Base-by-base conservation (phyloP, 2,797 vertebrate genomes). In the Parauchenoglanis ngamensis region DNA sequence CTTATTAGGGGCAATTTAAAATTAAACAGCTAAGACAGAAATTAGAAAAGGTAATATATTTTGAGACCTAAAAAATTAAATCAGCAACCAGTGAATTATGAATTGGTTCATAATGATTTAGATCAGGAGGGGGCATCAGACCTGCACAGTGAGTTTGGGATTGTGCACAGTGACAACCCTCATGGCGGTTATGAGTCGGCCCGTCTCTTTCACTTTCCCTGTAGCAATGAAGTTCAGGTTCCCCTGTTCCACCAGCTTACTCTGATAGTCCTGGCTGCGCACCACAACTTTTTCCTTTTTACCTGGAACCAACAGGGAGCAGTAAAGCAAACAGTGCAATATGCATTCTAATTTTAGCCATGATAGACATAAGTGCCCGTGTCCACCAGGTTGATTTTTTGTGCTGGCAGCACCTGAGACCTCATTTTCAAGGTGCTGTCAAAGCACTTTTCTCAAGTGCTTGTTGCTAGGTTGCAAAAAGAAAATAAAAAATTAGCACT, bases 211-310 rank as follows among this genome's bases (percentile, higher is more conserved):
- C 89, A 99, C 94, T 35, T 96, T 97, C 0, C 97, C 97, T 0
- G 97, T 98, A 83, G 95, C 94, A 6, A 99, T 98, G 93, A 99
- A 98, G 92, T 99, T 94, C 63, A 99, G 96, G 90, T 96, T 96
- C 3, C 96, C 96, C 94, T 99, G 98, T 81, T 99, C 98, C 92
- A 99, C 94, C 92, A 99, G 94, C 35, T 96, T 92, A 54, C 79
- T 93, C 95, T 98, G 94, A 94, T 99, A 99, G 79, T 94, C 94
- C 0, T 92, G 92, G 0, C 96, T 93, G 86, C 92, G 92, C 59
- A 99, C 92, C 40, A 68, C 3, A 76, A 98, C 90, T 21, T 94
- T 89, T 3, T 96, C 94, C 85, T 91, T 92, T 31, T 90, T 94
- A 88, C 91, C 98, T 97, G 91, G 25, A 25, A 40, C 6, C 28